Evolutionary conservation across 2,797 vertebrate species (phyloP), one percentile per base, ranked within the genome.

Genomic region (Liasis olivaceus): DNA sequence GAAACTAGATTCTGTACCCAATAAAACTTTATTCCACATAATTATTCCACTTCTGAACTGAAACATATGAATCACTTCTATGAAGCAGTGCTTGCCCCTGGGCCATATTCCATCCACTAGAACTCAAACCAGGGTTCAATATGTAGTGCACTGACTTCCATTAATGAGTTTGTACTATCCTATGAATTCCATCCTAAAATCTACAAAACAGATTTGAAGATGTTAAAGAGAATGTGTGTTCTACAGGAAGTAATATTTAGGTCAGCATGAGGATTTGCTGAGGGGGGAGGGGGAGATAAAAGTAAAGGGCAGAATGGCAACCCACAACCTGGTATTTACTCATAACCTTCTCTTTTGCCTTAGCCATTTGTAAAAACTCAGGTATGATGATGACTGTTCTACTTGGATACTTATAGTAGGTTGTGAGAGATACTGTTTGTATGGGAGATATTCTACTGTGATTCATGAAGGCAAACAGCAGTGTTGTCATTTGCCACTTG

Each of bases 401-500:
- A 20, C 77, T 59, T 89, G 60, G 60, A 85, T 66, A 26, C 91
- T 2, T 56, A 22, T 9, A n/a, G 60, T 56, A 28, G 87, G 72
- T 42, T 47, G 6, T 87, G 58, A 81, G 89, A 47, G n/a, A 81
- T 63, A 58, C 64, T 77, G 22, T 84, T 28, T 59, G 42, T 51
- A 15, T 66, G 47, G 59, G 59, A 87, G 13, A 81, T 56, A 47
- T 22, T 87, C 58, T 90, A 31, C 31, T 28, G 17, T 56, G 26
- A 36, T 60, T 36, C 88, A 7, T 77, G 62, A 51, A n/a, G 66
- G 17, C 24, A 91, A 81, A 22, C 69, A 28, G 63, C 63, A 20
- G 20, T 91, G 31, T 72, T 8, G 69, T 11, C 5, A 11, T 47
- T 59, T 20, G 51, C 86, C 92, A 93, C 92, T 88, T 90, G 89